Conservation (phyloP, 2,797 vertebrate species). For the Caiman crocodilus region DNA sequence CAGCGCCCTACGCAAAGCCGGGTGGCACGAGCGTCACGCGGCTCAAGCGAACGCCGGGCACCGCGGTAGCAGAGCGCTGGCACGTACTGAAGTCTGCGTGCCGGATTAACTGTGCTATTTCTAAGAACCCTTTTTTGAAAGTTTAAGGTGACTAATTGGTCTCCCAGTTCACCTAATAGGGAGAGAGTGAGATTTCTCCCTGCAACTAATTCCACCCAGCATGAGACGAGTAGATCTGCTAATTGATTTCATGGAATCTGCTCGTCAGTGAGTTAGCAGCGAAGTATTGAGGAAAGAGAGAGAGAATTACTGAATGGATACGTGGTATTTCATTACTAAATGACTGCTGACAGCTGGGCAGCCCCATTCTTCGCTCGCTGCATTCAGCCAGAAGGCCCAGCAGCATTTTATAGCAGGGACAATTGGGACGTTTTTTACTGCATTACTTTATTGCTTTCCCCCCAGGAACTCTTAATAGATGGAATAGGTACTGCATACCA, state of each 20-base stretch:
- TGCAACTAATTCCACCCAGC: slow-evolving; percentile 23
- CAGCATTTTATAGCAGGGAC: slow-evolving; percentile 68
- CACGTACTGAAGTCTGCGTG: background rate
- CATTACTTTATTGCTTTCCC: slow-evolving; percentile 23
- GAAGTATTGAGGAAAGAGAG: background rate
- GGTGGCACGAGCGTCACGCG: background rate
- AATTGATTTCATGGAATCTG: slow-evolving; percentile 27
- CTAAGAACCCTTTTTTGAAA: background rate
- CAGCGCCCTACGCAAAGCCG: background rate
- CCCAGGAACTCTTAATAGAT: background rate
- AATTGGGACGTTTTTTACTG: slow-evolving; percentile 47
- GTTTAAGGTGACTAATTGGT: slow-evolving; percentile 28
- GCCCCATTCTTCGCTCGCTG: slow-evolving; percentile 13
- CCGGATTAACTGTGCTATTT: background rate
- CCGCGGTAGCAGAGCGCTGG: background rate
- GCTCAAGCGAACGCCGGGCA: too few species aligned
- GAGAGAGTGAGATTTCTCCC: background rate
- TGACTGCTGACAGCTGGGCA: slow-evolving; percentile 70
- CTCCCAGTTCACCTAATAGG: slow-evolving; percentile 7
- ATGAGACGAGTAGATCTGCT: slow-evolving; percentile 10
- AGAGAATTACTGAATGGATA: slow-evolving; percentile 71
- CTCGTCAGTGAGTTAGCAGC: background rate
- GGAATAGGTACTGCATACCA: slow-evolving; percentile 13
- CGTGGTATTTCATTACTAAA: slow-evolving; percentile 59
- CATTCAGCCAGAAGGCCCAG: slow-evolving; percentile 26